phyloP scores from a whole-genome alignment of 2,797 vertebrate genomes.

The Sphenodon punctatus region DNA sequence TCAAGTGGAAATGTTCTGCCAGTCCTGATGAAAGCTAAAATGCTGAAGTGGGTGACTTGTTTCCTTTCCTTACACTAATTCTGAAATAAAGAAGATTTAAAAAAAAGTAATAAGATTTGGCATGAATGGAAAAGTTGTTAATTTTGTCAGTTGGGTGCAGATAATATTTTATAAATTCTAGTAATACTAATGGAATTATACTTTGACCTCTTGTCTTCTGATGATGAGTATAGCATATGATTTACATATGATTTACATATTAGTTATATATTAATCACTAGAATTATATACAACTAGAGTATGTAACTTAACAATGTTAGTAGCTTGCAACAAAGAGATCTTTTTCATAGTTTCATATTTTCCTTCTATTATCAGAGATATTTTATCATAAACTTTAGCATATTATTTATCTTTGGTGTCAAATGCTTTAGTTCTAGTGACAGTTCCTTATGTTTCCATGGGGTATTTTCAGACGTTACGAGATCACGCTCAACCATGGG shows the following conservation, averaged over 20 bases:
- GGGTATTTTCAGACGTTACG: too few relatives aligned
- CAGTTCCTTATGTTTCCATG: neutral
- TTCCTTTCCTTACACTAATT: neutral
- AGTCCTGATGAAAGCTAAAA: slow-evolving; percentile 27
- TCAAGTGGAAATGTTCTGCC: neutral
- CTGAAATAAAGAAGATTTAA: slow-evolving; percentile 37
- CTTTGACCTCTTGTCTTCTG: slow-evolving; percentile 46
- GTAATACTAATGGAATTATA: slow-evolving; percentile 17
- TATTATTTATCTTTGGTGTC: neutral
- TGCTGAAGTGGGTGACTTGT: slow-evolving; percentile 1
- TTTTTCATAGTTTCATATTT: neutral
- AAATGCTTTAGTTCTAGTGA: neutral
- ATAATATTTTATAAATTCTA: slow-evolving; percentile 34
- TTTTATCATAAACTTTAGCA: neutral
- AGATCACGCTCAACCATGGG: too few relatives aligned
- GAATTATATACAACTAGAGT: slow-evolving; percentile 24
- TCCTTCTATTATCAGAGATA: neutral
- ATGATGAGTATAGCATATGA: neutral
- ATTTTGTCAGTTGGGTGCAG: slow-evolving; percentile 25
- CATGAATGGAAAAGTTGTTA: neutral
- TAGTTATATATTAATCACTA: neutral
- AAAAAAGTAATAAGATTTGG: neutral
- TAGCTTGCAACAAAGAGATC: neutral
- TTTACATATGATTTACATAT: slow-evolving; percentile 14
- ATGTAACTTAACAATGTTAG: neutral